A percentile compares a stretch with the other conserved stretches of the same genome.
Conservation (phyloP, 1,140 invertebrate species). For the Atta colombica region DNA sequence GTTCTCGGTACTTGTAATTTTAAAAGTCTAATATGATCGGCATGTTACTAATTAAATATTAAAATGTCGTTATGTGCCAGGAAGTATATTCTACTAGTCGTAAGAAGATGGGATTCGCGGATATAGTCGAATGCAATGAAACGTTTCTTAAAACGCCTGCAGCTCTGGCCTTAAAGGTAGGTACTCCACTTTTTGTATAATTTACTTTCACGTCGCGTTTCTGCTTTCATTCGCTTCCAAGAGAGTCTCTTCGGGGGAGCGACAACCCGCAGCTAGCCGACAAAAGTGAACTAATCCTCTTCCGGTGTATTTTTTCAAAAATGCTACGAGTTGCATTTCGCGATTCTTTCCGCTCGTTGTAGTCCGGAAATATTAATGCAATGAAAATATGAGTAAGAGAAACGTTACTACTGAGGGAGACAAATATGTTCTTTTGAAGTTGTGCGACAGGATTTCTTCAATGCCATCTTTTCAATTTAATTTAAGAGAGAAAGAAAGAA, state of each 20-base stretch:
- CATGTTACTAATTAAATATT: constrained; percentile 29
- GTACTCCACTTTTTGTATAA: constrained; percentile 69
- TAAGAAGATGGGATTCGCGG: constrained; percentile 17
- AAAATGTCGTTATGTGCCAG: constrained; percentile 13
- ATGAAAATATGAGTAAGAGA: constrained; percentile 29
- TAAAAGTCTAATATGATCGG: background rate
- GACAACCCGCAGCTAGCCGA: constrained; percentile 7
- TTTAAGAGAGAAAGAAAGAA: background rate
- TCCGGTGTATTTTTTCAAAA: constrained; percentile 36
- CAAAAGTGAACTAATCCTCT: constrained; percentile 52
- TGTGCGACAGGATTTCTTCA: constrained; percentile 9
- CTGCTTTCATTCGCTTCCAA: constrained; percentile 68
- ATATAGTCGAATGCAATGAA: constrained; percentile 41
- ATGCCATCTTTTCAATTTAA: constrained; percentile 9
- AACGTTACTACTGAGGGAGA: background rate
- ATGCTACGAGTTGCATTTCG: constrained; percentile 15
- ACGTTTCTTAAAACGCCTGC: constrained; percentile 60
- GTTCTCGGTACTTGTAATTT: constrained; percentile 10
- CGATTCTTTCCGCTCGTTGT: constrained; percentile 19
- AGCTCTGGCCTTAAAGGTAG: constrained; percentile 37
- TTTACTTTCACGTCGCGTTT: constrained; percentile 74
- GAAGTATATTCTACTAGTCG: constrained; percentile 15
- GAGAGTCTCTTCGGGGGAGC: constrained; percentile 30
- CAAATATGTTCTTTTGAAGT: background rate
- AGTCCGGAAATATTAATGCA: constrained; percentile 42